phyloP scores from a whole-genome alignment of 2,888 invertebrate genomes.

The Brachynemurus nebulosus region DNA sequence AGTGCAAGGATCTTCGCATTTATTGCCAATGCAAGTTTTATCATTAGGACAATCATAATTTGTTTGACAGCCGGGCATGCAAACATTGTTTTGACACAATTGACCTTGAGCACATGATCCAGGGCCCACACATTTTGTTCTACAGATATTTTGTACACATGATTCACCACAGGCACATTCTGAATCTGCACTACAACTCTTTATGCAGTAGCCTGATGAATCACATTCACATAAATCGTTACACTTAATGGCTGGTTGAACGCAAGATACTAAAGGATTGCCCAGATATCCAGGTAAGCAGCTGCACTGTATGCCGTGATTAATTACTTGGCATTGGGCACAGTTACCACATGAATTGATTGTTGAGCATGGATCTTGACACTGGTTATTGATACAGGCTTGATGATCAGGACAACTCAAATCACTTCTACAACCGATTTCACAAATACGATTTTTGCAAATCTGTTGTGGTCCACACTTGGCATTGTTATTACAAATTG shows the following conservation, averaged over 20 bases:
- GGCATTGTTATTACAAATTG: slow-evolving; percentile 74
- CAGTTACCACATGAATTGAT: slow-evolving; percentile 67
- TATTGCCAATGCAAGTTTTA: slow-evolving; percentile 53
- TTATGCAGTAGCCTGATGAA: slow-evolving; percentile 64
- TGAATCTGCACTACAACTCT: slow-evolving; percentile 45
- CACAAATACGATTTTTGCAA: slow-evolving; percentile 74
- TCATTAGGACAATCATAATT: slow-evolving; percentile 68
- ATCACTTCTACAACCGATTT: slow-evolving; percentile 76
- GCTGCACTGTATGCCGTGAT: slow-evolving; percentile 75
- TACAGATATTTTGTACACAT: slow-evolving; percentile 58
- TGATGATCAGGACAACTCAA: slow-evolving; percentile 58
- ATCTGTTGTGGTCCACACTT: slow-evolving; percentile 70
- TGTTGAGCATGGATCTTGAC: slow-evolving; percentile 66
- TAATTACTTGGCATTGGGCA: slow-evolving; percentile 66
- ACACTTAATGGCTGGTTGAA: slow-evolving; percentile 55
- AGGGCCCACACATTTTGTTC: slow-evolving; percentile 52
- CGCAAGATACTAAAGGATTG: slow-evolving; percentile 67
- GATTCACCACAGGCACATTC: slow-evolving; percentile 74
- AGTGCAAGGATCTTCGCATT: slow-evolving; percentile 58
- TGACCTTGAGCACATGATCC: slow-evolving; percentile 62
- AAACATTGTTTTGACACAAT: slow-evolving; percentile 56
- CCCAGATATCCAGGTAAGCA: slow-evolving; percentile 71
- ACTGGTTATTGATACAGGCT: slow-evolving; percentile 71
- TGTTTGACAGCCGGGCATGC: slow-evolving; percentile 64
- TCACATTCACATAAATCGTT: slow-evolving; percentile 69